Conservation (phyloP, 1,140 invertebrate species). For the Pentalonia nigronervosa region DNA sequence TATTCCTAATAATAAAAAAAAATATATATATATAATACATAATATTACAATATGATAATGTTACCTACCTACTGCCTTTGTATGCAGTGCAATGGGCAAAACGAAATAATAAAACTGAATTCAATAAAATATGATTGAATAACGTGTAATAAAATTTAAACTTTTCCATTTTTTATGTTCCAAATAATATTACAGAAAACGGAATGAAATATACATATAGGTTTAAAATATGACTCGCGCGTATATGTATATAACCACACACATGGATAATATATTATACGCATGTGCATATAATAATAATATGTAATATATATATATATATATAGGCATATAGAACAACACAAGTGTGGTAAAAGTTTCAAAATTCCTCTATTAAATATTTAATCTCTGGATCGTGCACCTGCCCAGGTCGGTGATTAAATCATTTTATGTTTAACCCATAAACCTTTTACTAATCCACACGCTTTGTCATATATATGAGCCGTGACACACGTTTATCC, state of each 20-base stretch:
- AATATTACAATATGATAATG: background rate
- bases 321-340: background rate
- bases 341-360: constrained; percentile 50
- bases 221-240: too few relatives aligned
- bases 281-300: background rate
- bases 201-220: background rate
- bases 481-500: constrained; percentile 48
- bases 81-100: background rate
- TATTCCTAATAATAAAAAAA: too few relatives aligned
- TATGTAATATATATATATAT: background rate
- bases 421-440: constrained; percentile 56
- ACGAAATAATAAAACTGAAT: constrained; percentile 16
- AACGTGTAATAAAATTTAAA: constrained; percentile 2
- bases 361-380: constrained; percentile 52
- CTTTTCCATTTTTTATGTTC: constrained; percentile 34
- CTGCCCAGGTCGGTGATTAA: constrained; percentile 41
- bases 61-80: background rate
- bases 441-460: constrained; percentile 53
- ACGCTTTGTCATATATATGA: constrained; percentile 32
- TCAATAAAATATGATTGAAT: constrained; percentile 3
- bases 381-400: constrained; percentile 56
- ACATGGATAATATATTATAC: background rate
- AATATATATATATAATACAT: too few relatives aligned
- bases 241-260: background rate
- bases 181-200: background rate